Evolutionary conservation across 2,888 invertebrate genomes (phyloP).

Genomic region (Limnephilus auricula): DNA sequence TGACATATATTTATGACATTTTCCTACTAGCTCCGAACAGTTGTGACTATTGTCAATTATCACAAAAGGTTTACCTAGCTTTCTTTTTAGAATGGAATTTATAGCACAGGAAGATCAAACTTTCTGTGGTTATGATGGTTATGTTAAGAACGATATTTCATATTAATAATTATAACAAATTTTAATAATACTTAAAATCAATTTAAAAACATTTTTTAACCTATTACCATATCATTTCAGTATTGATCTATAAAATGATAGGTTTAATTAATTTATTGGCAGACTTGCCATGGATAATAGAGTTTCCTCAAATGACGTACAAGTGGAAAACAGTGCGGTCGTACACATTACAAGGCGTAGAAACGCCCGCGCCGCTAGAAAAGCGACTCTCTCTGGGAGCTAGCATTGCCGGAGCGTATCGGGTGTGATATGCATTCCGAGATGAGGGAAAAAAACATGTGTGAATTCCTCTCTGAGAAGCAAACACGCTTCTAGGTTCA

Average conservation of each 20-base stretch:
- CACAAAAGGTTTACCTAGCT: no score
- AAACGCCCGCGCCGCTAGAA: slow-evolving; percentile 13
- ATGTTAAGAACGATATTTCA: no score
- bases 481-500: neutral
- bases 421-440: slow-evolving; percentile 27
- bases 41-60: no score
- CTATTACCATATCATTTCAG: neutral
- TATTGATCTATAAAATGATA: neutral
- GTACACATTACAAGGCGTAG: neutral
- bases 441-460: slow-evolving; percentile 15
- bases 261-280: neutral
- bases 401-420: neutral
- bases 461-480: slow-evolving; percentile 5
- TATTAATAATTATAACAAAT: no score
- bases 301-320: neutral
- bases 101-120: no score
- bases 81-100: no score
- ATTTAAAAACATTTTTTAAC: no score
- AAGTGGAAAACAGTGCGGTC: slow-evolving; percentile 9
- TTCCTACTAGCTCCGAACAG: no score
- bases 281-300: neutral
- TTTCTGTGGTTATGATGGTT: no score
- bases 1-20: no score
- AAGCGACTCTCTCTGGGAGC: slow-evolving; percentile 35
- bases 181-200: no score